phyloP scores from a whole-genome alignment of 2,888 invertebrate species.

The Leucophenga maculata region DNA sequence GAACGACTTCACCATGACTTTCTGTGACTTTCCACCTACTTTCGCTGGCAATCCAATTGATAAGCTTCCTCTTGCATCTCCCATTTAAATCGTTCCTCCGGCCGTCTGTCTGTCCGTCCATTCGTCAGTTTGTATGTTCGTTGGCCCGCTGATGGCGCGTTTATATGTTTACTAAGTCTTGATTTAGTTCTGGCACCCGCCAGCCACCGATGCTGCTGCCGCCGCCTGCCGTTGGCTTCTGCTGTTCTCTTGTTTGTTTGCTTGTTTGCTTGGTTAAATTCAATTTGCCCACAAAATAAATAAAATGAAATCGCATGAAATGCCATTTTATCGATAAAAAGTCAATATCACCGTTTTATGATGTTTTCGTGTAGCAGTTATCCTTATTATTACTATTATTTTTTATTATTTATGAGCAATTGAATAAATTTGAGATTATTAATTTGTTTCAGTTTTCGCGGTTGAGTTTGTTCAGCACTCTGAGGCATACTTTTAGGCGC shows the following conservation, averaged over 20 bases:
- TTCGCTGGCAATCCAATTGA: slow-evolving; percentile 16
- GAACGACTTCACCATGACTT: slow-evolving; percentile 8
- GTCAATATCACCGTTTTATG: slow-evolving; percentile 44
- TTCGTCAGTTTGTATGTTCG: neutral
- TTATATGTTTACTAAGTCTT: slow-evolving; percentile 49
- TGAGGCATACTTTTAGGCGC: too few relatives aligned
- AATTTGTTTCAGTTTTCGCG: neutral
- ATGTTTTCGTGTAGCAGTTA: slow-evolving; percentile 30
- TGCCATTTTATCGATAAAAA: slow-evolving; percentile 59
- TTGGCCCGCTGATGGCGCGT: slow-evolving; percentile 26
- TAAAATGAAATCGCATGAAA: slow-evolving; percentile 59
- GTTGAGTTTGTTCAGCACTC: too few relatives aligned
- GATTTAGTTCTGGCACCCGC: slow-evolving; percentile 53
- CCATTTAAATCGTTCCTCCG: slow-evolving; percentile 41
- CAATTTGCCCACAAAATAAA: slow-evolving; percentile 59
- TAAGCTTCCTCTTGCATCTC: slow-evolving; percentile 6
- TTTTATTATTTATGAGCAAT: too few relatives aligned
- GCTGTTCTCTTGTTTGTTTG: slow-evolving; percentile 22
- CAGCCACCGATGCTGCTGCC: slow-evolving; percentile 4
- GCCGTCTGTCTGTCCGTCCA: slow-evolving; percentile 32
- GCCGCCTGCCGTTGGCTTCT: slow-evolving; percentile 13
- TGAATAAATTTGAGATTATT: neutral
- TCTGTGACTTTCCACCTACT: slow-evolving; percentile 9
- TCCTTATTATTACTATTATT: too few relatives aligned
- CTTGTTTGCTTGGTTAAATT: slow-evolving; percentile 41